Evolutionary conservation across 2,797 vertebrate species (phyloP).

Genomic region (Sardinella longiceps): DNA sequence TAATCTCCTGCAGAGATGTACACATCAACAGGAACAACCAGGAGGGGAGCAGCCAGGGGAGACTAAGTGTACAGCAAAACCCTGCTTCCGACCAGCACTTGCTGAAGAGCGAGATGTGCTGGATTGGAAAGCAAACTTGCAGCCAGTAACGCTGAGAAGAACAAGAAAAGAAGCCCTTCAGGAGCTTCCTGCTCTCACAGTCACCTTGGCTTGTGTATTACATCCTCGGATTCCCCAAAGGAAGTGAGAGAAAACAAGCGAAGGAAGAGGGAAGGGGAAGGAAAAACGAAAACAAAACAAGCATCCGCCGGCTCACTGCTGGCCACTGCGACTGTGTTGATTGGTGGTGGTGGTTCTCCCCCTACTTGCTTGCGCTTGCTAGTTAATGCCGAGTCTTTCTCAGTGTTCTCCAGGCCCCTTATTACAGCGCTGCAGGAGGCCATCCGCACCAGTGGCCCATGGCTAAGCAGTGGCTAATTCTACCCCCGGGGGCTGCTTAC

Average conservation of each 20-base stretch:
- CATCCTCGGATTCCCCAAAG: background rate
- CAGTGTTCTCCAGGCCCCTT: background rate
- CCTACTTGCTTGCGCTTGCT: background rate
- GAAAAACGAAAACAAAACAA: background rate
- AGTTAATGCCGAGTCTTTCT: background rate
- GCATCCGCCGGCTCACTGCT: background rate
- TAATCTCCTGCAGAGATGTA: background rate
- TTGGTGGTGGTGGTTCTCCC: background rate
- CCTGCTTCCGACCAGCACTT: background rate
- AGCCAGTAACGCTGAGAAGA: background rate
- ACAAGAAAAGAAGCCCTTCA: background rate
- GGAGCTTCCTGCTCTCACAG: background rate
- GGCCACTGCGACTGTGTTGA: background rate
- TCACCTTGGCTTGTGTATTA: background rate
- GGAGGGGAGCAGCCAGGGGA: background rate
- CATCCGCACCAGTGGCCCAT: background rate
- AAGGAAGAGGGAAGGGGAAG: background rate
- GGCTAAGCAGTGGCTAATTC: background rate
- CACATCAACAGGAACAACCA: background rate
- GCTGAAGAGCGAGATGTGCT: background rate
- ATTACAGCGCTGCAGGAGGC: background rate
- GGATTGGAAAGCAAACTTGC: background rate
- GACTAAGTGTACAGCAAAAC: background rate
- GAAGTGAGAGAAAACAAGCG: background rate
- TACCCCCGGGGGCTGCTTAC: background rate